Base-by-base conservation (phyloP, 2,113 vertebrate species). In the Mola mola region DNA sequence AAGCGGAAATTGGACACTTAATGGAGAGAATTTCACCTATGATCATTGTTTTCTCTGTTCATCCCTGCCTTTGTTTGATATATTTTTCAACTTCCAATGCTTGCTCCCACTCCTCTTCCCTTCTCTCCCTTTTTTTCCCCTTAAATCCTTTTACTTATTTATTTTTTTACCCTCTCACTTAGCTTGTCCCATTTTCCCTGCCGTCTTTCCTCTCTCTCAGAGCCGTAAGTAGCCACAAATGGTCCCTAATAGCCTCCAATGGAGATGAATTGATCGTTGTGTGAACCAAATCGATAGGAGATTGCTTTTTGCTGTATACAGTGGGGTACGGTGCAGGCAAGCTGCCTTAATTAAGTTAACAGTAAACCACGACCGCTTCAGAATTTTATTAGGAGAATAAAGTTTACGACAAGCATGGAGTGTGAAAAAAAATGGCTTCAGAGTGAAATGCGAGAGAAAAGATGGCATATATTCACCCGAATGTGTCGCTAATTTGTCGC, bases 241-340 rank as follows among this genome's bases (percentile, higher is more conserved):
- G 86, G 73, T 86, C 82, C 79, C 78, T 90, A 90, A 90, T 90
- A 87, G 88, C 78, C 75, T 88, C 81, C 85, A 85, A 88, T 88
- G 85, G 85, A 88, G 87, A 90, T 88, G 76, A 90, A 90, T 88
- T 86, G 88, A 90, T 90, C 74, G 64, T 69, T 55, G 78, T 67
- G 78, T 42, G 71, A 82, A 86, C 59, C 29, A 34, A 80, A 90
- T 90, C 88, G 51, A 90, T 90, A 67, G 79, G 69, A 79, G 82
- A 90, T 86, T 87, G 87, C 82, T 83, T 84, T 83, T 83, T 84
- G 79, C 85, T 52, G 76, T 63, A 71, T 83, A 81, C 86, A 76
- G 86, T 59, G 81, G 79, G 72, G 76, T 67, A 64, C 70, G 62
- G 78, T 16, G 50, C 76, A 58, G 78, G 75, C 73, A 73, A 65